Base-by-base conservation (phyloP, 2,797 vertebrate genomes). In the Huso huso region DNA sequence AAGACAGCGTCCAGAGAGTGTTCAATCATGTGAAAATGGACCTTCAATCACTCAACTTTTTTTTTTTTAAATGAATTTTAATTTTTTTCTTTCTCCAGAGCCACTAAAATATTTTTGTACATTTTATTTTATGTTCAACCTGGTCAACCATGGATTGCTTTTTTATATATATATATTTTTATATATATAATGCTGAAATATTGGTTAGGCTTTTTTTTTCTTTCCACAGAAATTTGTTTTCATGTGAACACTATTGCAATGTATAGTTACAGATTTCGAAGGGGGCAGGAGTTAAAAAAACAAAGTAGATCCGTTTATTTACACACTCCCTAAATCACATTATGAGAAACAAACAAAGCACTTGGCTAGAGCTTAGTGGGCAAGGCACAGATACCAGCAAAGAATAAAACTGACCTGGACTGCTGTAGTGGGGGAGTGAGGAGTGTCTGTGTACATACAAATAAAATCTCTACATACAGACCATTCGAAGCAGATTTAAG, bases 1-100 rank as follows among this genome's bases (percentile, higher is more conserved):
- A 90, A 90, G 81, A 82, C 89, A 68, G 83, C 90, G 0, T 89
- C 94, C 23, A 89, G 95, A 87, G 95, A 97, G 77, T 99, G 96
- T 77, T 73, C 78, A 61, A 80, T 99, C 76, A 99, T 99, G 96
- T 99, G 88, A 96, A 76, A 72, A 51, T 68, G 37, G 13, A 7
- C n/a, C 62, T 55, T 48, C 66, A 37, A 37, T 37, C 2, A 37
- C 23, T 67, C 74, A 60, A 72, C 71, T 73, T 70, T 64, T 63
- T 66, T 66, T 77, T 67, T 18, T 18, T 18, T 18, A 18, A 18
- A 18, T 18, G 15, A 18, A 18, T 18, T 18, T 18, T 18, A 18
- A 18, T 18, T 18, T 18, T 18, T 81, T 78, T 74, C 77, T 74
- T 62, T 67, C 72, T 82, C 79, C 82, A 88, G 82, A 89, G 86